Evolutionary conservation across 2,888 invertebrate species (phyloP).

Genomic region (Prosopocoilus inquinatus): DNA sequence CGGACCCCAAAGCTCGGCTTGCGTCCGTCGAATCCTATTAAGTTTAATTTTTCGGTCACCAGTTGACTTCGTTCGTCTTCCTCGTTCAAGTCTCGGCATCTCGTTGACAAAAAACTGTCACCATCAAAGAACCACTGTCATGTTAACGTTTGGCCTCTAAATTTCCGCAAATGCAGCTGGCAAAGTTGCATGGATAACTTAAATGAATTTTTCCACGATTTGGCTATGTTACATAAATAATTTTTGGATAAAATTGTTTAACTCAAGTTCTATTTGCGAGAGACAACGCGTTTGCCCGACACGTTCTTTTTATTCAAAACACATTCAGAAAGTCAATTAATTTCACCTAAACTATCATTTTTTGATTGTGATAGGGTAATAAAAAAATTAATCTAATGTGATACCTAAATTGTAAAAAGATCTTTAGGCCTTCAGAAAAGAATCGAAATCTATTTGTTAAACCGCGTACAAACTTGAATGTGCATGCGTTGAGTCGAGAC

Average conservation of each 20-base stretch:
- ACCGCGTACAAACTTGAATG: too few relatives aligned
- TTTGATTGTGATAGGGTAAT: too few relatives aligned
- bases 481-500: too few relatives aligned
- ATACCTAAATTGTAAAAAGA: too few relatives aligned
- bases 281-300: constrained; percentile 7
- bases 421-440: too few relatives aligned
- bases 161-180: constrained; percentile 50
- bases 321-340: too few relatives aligned
- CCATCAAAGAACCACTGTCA: constrained; percentile 38
- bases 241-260: constrained; percentile 49
- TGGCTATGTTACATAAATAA: constrained; percentile 47
- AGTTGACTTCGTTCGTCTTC: constrained; percentile 51
- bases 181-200: constrained; percentile 46
- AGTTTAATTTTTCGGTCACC: constrained; percentile 50
- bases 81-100: constrained; percentile 49
- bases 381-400: too few relatives aligned
- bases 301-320: background rate
- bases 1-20: constrained; percentile 1
- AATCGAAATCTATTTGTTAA: too few relatives aligned
- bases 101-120: constrained; percentile 39
- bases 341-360: too few relatives aligned
- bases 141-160: constrained; percentile 48
- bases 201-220: constrained; percentile 51
- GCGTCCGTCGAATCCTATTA: constrained; percentile 40
- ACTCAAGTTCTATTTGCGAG: constrained; percentile 27